Evolutionary conservation across 2,797 vertebrate species (phyloP).

Genomic region (Pangasius macronema): DNA sequence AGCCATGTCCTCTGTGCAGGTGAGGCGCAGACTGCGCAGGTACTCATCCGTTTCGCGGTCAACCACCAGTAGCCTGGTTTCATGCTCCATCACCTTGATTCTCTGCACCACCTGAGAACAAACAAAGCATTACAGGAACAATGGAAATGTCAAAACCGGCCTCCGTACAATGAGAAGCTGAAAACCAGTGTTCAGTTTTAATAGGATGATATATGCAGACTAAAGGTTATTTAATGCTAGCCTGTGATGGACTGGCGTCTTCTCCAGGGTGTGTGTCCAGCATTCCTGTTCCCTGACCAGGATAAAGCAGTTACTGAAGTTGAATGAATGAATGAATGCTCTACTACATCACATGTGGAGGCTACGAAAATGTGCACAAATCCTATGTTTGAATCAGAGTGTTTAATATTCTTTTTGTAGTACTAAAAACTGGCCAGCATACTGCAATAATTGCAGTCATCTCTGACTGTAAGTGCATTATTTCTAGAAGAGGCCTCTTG

Average conservation of each 20-base stretch:
- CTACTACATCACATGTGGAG: background rate
- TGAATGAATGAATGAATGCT: background rate
- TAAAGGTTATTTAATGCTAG: background rate
- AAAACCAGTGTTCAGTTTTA: background rate
- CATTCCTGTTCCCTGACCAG: background rate
- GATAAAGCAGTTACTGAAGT: conserved; percentile 1
- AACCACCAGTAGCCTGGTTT: conserved; percentile 90
- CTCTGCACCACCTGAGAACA: conserved; percentile 88
- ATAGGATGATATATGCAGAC: background rate
- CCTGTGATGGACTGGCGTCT: background rate
- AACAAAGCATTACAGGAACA: background rate
- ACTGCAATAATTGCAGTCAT: background rate
- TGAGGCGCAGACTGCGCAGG: conserved; percentile 83
- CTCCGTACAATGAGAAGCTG: background rate
- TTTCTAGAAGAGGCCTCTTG: conserved; percentile 8
- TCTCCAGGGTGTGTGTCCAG: background rate
- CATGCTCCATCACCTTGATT: conserved; percentile 86
- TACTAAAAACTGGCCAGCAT: background rate
- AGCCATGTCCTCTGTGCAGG: conserved; percentile 87
- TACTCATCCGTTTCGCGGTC: conserved; percentile 89
- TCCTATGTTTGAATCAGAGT: background rate
- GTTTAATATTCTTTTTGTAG: background rate
- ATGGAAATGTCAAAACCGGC: background rate
- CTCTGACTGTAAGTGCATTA: background rate
- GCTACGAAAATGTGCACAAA: background rate